phyloP scores from a whole-genome alignment of 1,140 invertebrate species.

The Penaeus vannamei region DNA sequence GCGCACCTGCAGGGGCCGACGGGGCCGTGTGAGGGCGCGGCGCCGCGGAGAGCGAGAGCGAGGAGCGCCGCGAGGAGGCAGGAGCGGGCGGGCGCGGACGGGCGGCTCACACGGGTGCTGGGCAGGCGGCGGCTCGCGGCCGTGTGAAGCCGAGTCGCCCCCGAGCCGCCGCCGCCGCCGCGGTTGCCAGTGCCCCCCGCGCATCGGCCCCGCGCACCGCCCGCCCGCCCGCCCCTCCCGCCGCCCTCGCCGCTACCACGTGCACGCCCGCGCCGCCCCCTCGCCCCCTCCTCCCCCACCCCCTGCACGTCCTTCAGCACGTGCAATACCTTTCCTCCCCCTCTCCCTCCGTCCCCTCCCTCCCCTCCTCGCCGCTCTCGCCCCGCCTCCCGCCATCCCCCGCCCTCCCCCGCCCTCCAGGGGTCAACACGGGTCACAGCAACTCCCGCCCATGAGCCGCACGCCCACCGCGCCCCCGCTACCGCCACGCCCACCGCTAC shows the following conservation, averaged over 20 bases:
- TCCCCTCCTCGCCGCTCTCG: not conserved
- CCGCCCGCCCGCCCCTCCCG: slow-evolving; percentile 42
- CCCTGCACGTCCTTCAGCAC: slow-evolving; percentile 53
- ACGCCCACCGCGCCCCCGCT: too few species aligned
- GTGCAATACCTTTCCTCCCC: slow-evolving; percentile 17
- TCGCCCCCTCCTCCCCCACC: slow-evolving; percentile 43
- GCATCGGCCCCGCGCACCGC: slow-evolving; percentile 12
- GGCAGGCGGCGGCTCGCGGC: slow-evolving; percentile 59
- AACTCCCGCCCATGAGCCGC: too few species aligned
- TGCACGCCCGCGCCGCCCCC: slow-evolving; percentile 38
- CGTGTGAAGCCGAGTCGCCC: slow-evolving; percentile 44
- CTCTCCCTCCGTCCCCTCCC: not conserved
- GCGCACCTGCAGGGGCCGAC: too few species aligned
- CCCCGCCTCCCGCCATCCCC: not conserved
- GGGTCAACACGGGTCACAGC: too few species aligned
- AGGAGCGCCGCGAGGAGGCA: slow-evolving; percentile 21
- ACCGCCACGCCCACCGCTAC: too few species aligned
- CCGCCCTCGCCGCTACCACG: slow-evolving; percentile 35
- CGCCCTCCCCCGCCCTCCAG: not conserved
- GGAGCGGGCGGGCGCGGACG: not conserved
- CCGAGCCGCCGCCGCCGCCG: slow-evolving; percentile 3
- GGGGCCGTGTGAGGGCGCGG: slow-evolving; percentile 37
- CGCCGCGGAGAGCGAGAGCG: slow-evolving; percentile 14
- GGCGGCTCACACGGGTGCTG: slow-evolving; percentile 50
- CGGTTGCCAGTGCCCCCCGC: slow-evolving; percentile 39